Evolutionary conservation across 2,888 invertebrate genomes (phyloP), one percentile per base, ranked within the genome.

Genomic region (Plebejus melissa): DNA sequence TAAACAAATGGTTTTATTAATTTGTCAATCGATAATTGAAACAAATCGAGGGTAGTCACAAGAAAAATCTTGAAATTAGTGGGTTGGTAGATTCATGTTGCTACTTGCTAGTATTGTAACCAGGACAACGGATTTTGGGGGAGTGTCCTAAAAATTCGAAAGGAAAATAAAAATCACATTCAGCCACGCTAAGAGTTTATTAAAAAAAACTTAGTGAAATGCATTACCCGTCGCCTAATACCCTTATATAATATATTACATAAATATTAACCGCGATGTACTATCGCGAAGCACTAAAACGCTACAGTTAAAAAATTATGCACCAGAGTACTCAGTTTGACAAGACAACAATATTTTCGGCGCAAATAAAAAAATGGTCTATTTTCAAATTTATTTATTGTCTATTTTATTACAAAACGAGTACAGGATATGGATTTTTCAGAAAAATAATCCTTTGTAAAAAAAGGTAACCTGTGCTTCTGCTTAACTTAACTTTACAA

Each of bases 191-290:
- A 81, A 80, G 80, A 79, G 78, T 81, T 81, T 82, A 81, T 79
- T 79, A 79, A 78, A 80, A 78, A 78, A 79, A 80, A 79, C 82
- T 81, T 81, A 82, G 82, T 83, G 82, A 86, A 87, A 87, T 86
- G 86, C 87, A 80, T 82, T 84, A 85, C 87, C 87, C 86, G 84
- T 84, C 81, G 86, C 85, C 84, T 83, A 82, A 80, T 80, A 74
- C 77, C 79, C 78, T 80, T 80, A 79, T 76, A 72, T 78, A 79
- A 80, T 80, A 79, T 76, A 72, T 78, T 80, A 80, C 76, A 81
- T 80, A 80, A 79, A 80, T 78, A 79, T 78, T 78, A 78, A 72
- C 72, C 74, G 74, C 58, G 77, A 77, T 72, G 77, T 77, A 76
- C 77, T 78, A 36, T 78, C 76, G 77, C 75, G 77, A 78, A 80